Conservation (phyloP, 2,797 vertebrate species). For the Caiman crocodilus region DNA sequence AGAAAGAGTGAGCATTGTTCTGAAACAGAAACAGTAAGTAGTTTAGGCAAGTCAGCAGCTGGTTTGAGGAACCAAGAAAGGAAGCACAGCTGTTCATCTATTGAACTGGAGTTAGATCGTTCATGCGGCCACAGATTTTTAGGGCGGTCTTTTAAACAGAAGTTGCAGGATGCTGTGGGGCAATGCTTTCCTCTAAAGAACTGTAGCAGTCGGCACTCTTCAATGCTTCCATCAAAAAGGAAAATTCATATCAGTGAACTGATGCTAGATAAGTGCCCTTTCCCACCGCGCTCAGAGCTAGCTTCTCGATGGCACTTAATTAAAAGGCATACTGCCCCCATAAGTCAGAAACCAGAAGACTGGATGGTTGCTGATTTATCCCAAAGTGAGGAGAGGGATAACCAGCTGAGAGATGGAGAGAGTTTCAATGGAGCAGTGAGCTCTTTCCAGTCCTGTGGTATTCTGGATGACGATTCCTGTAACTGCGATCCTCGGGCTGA, state of each 20-base stretch:
- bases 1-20: slow-evolving; percentile 81
- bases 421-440: slow-evolving; percentile 41
- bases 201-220: slow-evolving; percentile 86
- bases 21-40: slow-evolving; percentile 63
- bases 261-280: slow-evolving; percentile 96
- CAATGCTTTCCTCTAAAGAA: slow-evolving; percentile 95
- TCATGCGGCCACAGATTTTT: slow-evolving; percentile 89
- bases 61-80: slow-evolving; percentile 88
- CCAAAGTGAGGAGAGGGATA: slow-evolving; percentile 79
- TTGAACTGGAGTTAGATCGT: slow-evolving; percentile 87
- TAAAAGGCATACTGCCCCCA: slow-evolving; percentile 87
- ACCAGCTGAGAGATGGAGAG: slow-evolving; percentile 62
- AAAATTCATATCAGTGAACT: slow-evolving; percentile 96
- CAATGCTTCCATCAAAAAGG: slow-evolving; percentile 91
- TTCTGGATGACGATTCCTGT: slow-evolving; percentile 59
- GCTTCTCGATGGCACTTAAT: slow-evolving; percentile 96
- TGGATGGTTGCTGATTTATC: slow-evolving; percentile 80
- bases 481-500: slow-evolving; percentile 57
- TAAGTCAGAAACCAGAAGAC: slow-evolving; percentile 77
- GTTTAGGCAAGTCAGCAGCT: slow-evolving; percentile 76
- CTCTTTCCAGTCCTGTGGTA: slow-evolving; percentile 68
- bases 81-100: slow-evolving; percentile 89
- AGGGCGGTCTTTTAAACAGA: slow-evolving; percentile 92
- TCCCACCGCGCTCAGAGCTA: slow-evolving; percentile 93
- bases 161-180: slow-evolving; percentile 94